Percentiles rank a stretch among this genome's conserved stretches.
Conservation (phyloP, 2,797 vertebrate species). For the Bothrops alternatus region DNA sequence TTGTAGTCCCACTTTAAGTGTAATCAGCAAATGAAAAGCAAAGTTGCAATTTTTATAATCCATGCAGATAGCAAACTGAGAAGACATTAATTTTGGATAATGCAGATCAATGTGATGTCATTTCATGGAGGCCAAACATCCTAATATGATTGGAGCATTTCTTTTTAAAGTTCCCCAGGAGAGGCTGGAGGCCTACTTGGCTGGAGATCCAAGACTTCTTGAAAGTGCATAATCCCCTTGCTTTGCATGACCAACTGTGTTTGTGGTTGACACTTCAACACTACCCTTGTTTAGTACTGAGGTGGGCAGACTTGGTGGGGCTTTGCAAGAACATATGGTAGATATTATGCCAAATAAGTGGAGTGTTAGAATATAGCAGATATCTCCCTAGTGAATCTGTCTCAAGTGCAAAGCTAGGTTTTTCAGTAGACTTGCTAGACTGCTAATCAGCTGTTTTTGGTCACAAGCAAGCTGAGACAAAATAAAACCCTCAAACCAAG, state of each 20-base stretch:
- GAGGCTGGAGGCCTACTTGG: neutral
- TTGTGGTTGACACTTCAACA: neutral
- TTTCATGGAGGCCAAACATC: neutral
- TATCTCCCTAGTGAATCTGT: neutral
- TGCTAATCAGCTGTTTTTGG: neutral
- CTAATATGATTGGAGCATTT: constrained; percentile 2
- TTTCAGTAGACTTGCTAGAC: neutral
- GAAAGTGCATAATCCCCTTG: neutral
- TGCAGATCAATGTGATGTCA: constrained; percentile 10
- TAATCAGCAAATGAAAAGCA: neutral
- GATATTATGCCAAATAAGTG: neutral
- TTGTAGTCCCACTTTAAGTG: neutral
- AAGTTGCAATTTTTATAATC: neutral
- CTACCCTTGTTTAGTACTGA: neutral
- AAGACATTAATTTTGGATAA: neutral
- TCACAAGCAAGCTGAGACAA: neutral
- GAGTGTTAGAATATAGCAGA: neutral
- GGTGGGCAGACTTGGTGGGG: neutral
- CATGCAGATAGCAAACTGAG: neutral
- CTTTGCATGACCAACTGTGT: neutral
- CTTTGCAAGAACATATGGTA: neutral
- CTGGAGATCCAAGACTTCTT: constrained; percentile 9
- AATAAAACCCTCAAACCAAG: constrained; percentile 9
- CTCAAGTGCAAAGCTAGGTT: neutral
- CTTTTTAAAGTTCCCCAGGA: neutral